Conservation (phyloP, 2,888 invertebrate genomes). For the Chymomyza caudatula region DNA sequence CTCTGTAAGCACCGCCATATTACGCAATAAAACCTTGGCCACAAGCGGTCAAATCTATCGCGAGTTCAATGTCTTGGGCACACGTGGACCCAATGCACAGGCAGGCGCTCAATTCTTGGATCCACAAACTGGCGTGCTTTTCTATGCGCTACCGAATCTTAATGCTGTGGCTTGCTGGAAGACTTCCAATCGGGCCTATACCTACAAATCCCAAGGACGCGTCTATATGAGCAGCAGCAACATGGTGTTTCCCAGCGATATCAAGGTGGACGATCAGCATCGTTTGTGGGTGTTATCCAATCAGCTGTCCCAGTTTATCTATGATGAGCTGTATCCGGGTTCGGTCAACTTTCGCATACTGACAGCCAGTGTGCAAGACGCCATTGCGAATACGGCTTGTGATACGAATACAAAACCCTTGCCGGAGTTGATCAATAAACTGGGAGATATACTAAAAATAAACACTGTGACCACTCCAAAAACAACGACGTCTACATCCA, state of each 20-base stretch:
- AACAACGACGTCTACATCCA: neutral
- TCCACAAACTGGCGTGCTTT: constrained; percentile 84
- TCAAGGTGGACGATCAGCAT: constrained; percentile 86
- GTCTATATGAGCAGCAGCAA: constrained; percentile 85
- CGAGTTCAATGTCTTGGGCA: constrained; percentile 84
- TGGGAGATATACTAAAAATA: constrained; percentile 80
- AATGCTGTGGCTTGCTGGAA: constrained; percentile 90
- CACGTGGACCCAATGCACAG: constrained; percentile 85
- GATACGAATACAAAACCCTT: constrained; percentile 81
- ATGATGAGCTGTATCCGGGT: constrained; percentile 81
- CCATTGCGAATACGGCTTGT: constrained; percentile 86
- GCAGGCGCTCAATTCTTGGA: constrained; percentile 87
- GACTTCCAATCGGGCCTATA: constrained; percentile 83
- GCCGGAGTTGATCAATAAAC: constrained; percentile 80
- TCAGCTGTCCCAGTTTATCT: constrained; percentile 85
- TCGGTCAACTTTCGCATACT: constrained; percentile 86
- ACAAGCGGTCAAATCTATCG: constrained; percentile 80
- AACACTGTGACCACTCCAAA: constrained; percentile 71
- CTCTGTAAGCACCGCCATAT: constrained; percentile 83
- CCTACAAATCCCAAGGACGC: constrained; percentile 84
- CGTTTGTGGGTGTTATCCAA: constrained; percentile 87
- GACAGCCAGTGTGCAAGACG: constrained; percentile 83
- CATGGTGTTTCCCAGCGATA: constrained; percentile 88
- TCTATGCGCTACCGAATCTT: constrained; percentile 86
- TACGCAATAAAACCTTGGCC: constrained; percentile 82